These are phyloP conservation scores for Plodia interpunctella DNA, from an alignment of 1,140 invertebrate species.

Conservation along the genomic window DNA sequence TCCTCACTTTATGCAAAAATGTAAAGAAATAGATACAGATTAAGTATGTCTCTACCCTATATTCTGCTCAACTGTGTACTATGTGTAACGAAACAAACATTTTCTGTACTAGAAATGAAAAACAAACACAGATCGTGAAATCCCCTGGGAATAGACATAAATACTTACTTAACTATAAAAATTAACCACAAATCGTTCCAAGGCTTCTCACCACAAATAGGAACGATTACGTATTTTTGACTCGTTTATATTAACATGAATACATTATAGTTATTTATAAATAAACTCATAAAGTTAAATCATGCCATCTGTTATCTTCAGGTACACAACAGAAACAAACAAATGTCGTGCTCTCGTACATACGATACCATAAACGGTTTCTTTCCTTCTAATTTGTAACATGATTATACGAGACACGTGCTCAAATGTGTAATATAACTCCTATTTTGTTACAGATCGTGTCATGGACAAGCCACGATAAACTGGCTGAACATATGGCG, in stretches of 20 bases:
- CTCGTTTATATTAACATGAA: background rate
- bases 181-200: too few relatives aligned
- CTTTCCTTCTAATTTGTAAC: conserved; percentile 4
- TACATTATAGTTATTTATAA: background rate
- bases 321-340: background rate
- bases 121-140: too few relatives aligned
- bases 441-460: conserved; percentile 21
- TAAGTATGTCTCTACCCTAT: too few relatives aligned
- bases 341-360: background rate
- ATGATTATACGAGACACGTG: conserved; percentile 12
- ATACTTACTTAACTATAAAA: too few relatives aligned
- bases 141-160: too few relatives aligned
- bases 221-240: background rate
- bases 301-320: conserved; percentile 2
- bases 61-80: too few relatives aligned
- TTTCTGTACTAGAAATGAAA: too few relatives aligned
- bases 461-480: background rate
- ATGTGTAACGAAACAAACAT: too few relatives aligned
- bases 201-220: too few relatives aligned
- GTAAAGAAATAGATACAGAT: too few relatives aligned
- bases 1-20: too few relatives aligned
- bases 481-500: background rate
- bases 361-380: conserved; percentile 1
- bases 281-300: conserved; percentile 3
- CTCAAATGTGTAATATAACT: conserved; percentile 14